A percentile compares a stretch with the other conserved stretches of the same genome.
phyloP scores from a whole-genome alignment of 2,797 vertebrate genomes.

The Hydrocynus forskahlii region DNA sequence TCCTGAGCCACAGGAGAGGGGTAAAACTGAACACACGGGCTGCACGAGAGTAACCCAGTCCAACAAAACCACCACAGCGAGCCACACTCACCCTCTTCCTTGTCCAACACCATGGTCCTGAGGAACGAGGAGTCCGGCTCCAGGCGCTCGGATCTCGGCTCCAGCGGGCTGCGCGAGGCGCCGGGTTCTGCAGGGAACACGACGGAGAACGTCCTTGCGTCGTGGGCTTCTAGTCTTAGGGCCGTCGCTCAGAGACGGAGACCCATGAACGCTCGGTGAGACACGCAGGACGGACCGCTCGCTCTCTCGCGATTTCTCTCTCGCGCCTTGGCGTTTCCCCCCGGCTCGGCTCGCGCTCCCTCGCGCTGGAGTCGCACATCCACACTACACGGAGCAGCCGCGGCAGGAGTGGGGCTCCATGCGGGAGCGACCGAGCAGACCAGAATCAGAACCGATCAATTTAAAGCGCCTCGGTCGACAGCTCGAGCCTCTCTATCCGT shows the following conservation, averaged over 20 bases:
- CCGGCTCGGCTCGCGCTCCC: slow-evolving; percentile 54
- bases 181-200: slow-evolving; percentile 70
- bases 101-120: slow-evolving; percentile 99
- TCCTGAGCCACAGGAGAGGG: not conserved
- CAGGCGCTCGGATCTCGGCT: slow-evolving; percentile 91
- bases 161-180: slow-evolving; percentile 79
- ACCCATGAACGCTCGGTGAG: slow-evolving; percentile 63
- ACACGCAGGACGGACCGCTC: slow-evolving; percentile 62
- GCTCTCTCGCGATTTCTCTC: slow-evolving; percentile 62
- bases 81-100: slow-evolving; percentile 97
- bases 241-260: slow-evolving; percentile 75
- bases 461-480: slow-evolving; percentile 57
- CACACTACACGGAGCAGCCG: slow-evolving; percentile 59
- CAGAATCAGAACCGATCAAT: slow-evolving; percentile 42
- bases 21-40: not conserved
- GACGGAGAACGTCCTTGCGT: slow-evolving; percentile 78
- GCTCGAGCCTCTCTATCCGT: too few relatives aligned
- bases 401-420: slow-evolving; percentile 68
- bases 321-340: slow-evolving; percentile 43
- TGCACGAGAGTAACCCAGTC: not conserved
- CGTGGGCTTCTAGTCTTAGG: slow-evolving; percentile 78
- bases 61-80: not conserved
- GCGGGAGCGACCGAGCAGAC: slow-evolving; percentile 69
- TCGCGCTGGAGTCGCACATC: slow-evolving; percentile 64
- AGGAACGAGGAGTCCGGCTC: slow-evolving; percentile 88